A percentile compares a stretch with the other conserved stretches of the same genome.
Conservation (phyloP, 2,888 invertebrate genomes). For the Aporophyla lueneburgensis region DNA sequence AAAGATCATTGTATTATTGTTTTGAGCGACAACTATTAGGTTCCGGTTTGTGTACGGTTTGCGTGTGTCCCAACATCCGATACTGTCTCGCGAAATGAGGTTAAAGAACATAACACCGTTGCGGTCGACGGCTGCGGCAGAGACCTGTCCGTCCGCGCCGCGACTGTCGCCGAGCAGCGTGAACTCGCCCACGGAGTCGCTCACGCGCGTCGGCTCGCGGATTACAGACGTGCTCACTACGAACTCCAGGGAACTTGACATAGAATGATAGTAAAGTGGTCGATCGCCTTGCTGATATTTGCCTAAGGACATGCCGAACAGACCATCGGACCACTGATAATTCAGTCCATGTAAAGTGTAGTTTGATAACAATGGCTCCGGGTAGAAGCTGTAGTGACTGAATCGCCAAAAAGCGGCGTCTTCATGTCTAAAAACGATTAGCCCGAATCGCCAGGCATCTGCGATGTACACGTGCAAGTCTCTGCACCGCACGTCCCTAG, state of each 20-base stretch:
- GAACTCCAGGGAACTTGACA: constrained; percentile 96
- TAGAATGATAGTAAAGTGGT: constrained; percentile 94
- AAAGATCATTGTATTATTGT: constrained; percentile 92
- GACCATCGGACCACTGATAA: constrained; percentile 95
- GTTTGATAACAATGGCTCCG: constrained; percentile 93
- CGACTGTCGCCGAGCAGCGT: constrained; percentile 88
- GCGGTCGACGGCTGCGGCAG: constrained; percentile 94
- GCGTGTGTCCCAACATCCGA: constrained; percentile 96
- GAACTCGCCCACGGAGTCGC: constrained; percentile 83
- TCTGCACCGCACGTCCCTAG: constrained; percentile 91
- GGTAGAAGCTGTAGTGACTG: constrained; percentile 93
- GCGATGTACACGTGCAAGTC: constrained; percentile 93
- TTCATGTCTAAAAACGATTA: constrained; percentile 91
- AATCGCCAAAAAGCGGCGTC: constrained; percentile 92
- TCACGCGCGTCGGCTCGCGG: constrained; percentile 91
- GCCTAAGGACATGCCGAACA: constrained; percentile 94
- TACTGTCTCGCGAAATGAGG: constrained; percentile 94
- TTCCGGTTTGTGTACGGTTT: constrained; percentile 93
- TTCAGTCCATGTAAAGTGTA: constrained; percentile 94
- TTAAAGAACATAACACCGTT: constrained; percentile 95
- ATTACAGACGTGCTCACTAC: constrained; percentile 93
- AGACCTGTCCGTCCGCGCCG: constrained; percentile 93
- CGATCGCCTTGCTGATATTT: constrained; percentile 91
- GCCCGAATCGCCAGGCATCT: constrained; percentile 93
- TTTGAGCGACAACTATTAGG: constrained; percentile 92